Conservation (phyloP, 1,140 invertebrate species). For the Pseudomyrmex gracilis region DNA sequence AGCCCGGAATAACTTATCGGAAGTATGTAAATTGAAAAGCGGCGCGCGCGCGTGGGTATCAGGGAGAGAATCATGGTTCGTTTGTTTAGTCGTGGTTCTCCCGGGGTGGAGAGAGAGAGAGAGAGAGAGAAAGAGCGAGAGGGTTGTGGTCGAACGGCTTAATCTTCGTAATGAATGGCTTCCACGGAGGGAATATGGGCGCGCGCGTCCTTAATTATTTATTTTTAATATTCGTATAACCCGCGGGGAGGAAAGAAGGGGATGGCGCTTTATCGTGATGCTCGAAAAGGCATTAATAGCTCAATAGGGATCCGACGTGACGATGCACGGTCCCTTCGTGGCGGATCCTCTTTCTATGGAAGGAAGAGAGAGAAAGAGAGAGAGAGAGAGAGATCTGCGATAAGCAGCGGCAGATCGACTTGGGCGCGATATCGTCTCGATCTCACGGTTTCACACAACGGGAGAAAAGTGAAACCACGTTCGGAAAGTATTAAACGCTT, state of each 20-base stretch:
- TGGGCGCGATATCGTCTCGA: conserved; percentile 63
- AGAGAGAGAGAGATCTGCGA: conserved; percentile 62
- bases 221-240: conserved; percentile 64
- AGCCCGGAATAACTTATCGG: conserved; percentile 64
- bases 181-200: conserved; percentile 52
- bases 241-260: conserved; percentile 5
- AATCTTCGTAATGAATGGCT: conserved; percentile 78
- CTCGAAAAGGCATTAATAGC: conserved; percentile 41
- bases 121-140: not conserved
- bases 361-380: not conserved
- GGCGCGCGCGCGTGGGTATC: conserved; percentile 61
- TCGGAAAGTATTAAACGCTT: not conserved
- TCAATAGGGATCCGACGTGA: conserved; percentile 66
- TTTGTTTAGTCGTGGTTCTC: conserved; percentile 44
- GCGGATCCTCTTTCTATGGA: conserved; percentile 46
- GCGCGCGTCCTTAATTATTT: conserved; percentile 73
- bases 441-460: conserved; percentile 63
- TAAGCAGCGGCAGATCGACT: conserved; percentile 60
- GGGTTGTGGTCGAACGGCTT: conserved; percentile 69
- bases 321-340: conserved; percentile 52
- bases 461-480: conserved; percentile 71
- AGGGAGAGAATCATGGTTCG: conserved; percentile 50
- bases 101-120: conserved; percentile 47
- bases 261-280: conserved; percentile 41
- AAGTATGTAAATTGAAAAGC: conserved; percentile 78